phyloP scores from a whole-genome alignment of 2,113 vertebrate genomes.

The Meleagris gallopavo region DNA sequence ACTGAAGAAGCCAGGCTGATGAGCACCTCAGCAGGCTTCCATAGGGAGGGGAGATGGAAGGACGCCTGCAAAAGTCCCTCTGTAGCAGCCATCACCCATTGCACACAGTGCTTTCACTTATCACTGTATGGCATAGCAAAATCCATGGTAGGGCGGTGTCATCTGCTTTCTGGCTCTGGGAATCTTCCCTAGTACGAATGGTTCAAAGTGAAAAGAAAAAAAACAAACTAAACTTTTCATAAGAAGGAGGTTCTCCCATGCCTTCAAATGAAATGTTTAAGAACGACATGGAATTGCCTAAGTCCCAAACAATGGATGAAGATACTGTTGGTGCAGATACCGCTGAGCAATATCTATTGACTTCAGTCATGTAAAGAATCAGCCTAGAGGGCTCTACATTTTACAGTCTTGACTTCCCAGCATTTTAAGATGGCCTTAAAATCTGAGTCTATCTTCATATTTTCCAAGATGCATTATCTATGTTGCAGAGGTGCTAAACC shows the following conservation, averaged over 20 bases:
- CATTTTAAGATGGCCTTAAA: background rate
- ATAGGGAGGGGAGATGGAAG: background rate
- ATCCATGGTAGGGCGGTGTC: rapidly evolving
- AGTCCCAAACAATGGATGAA: rapidly evolving
- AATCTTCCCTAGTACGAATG: background rate
- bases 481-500: background rate
- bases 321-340: background rate
- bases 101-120: rapidly evolving
- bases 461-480: background rate
- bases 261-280: background rate
- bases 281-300: background rate
- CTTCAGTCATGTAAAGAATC: background rate
- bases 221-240: background rate
- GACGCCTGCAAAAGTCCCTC: background rate
- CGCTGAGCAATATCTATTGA: background rate
- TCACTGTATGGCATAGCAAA: background rate
- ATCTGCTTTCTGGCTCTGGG: background rate
- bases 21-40: background rate
- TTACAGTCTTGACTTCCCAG: background rate
- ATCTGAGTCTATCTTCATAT: background rate
- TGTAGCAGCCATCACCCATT: background rate
- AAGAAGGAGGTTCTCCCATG: background rate
- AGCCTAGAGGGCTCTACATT: background rate
- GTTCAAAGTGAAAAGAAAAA: background rate
- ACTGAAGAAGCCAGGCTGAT: background rate